Evolutionary conservation across 30 jellyfish, hydroid and myxozoan genomes (phyloP).

Genomic region (Chironex yamaguchii): DNA sequence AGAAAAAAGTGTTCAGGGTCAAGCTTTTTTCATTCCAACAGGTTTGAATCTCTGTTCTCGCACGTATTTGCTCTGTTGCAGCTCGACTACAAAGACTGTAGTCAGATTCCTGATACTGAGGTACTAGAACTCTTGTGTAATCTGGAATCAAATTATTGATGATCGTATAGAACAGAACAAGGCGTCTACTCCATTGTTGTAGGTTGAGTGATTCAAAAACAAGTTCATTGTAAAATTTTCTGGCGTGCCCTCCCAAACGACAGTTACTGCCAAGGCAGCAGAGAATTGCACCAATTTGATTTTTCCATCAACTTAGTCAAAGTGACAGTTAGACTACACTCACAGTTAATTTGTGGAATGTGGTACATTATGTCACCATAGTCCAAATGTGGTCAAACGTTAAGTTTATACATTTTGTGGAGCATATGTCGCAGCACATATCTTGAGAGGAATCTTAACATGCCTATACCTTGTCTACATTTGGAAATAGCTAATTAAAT

Average conservation of each 20-base stretch:
- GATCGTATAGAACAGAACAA: no score
- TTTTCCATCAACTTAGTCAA: not conserved
- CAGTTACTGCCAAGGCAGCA: not conserved
- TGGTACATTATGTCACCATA: not conserved
- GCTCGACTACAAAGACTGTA: conserved; percentile 16
- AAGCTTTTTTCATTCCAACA: no score
- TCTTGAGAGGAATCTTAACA: not conserved
- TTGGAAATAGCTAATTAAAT: not conserved
- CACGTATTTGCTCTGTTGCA: not conserved
- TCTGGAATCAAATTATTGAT: not conserved
- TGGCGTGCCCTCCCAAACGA: not conserved
- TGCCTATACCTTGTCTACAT: not conserved
- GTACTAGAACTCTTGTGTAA: not conserved
- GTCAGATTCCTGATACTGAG: not conserved
- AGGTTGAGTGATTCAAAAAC: no score
- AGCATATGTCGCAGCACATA: not conserved
- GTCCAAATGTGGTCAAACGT: not conserved
- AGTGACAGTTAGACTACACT: not conserved
- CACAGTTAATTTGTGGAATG: not conserved
- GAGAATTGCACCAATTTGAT: not conserved
- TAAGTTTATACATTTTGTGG: not conserved
- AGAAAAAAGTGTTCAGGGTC: no score
- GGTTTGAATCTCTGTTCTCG: conserved; percentile 10
- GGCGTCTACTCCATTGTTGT: no score
- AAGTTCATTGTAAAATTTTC: no score